A percentile compares a stretch with the other conserved stretches of the same genome.
phyloP scores from a whole-genome alignment of 2,888 invertebrate species.

The Drosophila fungiperda region DNA sequence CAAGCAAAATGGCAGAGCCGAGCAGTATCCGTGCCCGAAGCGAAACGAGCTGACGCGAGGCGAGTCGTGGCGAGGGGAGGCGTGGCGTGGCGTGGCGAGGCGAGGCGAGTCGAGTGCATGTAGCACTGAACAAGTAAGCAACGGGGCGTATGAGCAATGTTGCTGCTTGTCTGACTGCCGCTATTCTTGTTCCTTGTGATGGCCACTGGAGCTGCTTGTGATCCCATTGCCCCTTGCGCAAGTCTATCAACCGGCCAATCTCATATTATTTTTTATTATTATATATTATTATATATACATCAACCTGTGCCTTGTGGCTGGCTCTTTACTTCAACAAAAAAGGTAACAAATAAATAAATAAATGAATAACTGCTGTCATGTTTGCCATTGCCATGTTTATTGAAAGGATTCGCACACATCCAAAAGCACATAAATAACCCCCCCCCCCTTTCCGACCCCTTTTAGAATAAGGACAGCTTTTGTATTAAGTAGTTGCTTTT shows the following conservation, averaged over 20 bases:
- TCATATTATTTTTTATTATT: conserved; percentile 38
- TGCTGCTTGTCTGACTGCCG: conserved; percentile 36
- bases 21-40: conserved; percentile 41
- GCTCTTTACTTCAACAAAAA: conserved; percentile 16
- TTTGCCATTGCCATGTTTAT: conserved; percentile 49
- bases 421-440: neutral
- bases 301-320: conserved; percentile 12
- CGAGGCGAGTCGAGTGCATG: conserved; percentile 3
- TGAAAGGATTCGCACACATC: conserved; percentile 55
- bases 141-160: conserved; percentile 74
- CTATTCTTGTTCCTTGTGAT: conserved; percentile 32
- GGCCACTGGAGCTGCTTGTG: conserved; percentile 35
- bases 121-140: conserved; percentile 22
- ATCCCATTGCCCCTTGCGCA: conserved; percentile 34
- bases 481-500: conserved; percentile 49
- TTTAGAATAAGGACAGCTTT: conserved; percentile 35
- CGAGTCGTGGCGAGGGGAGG: conserved; percentile 7
- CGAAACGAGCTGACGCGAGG: conserved; percentile 21
- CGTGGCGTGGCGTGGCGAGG: neutral
- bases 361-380: conserved; percentile 63
- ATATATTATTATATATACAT: conserved; percentile 34
- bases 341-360: conserved; percentile 53
- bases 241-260: conserved; percentile 54
- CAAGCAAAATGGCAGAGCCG: conserved; percentile 48
- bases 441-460: no score